A percentile compares a stretch with the other conserved stretches of the same genome.
These are phyloP conservation scores for Pissodes strobi DNA, from an alignment of 1,140 invertebrate species.

Conservation along the genomic window DNA sequence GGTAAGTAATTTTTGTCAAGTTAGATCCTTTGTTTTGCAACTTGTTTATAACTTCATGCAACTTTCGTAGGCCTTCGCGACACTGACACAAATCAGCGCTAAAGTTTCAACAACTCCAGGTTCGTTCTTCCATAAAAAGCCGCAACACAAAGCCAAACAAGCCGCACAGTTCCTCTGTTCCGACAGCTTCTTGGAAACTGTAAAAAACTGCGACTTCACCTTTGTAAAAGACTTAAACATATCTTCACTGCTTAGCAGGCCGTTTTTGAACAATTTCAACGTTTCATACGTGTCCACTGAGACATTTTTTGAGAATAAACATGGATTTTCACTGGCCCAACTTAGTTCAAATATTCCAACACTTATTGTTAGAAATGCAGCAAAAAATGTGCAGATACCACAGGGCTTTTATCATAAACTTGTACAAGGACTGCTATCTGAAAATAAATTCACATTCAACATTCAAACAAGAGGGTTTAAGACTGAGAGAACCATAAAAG, in stretches of 20 bases:
- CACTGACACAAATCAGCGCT: slow-evolving; percentile 50
- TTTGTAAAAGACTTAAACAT: slow-evolving; percentile 49
- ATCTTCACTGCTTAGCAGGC: slow-evolving; percentile 40
- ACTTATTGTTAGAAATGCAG: slow-evolving; percentile 27
- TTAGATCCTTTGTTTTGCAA: neutral
- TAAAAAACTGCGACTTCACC: slow-evolving; percentile 50
- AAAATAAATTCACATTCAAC: slow-evolving; percentile 57
- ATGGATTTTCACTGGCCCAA: slow-evolving; percentile 47
- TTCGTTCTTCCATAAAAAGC: slow-evolving; percentile 51
- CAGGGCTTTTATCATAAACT: slow-evolving; percentile 47
- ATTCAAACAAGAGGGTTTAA: slow-evolving; percentile 72
- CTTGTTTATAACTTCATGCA: slow-evolving; percentile 15
- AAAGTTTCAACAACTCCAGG: slow-evolving; percentile 52
- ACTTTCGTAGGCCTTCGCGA: slow-evolving; percentile 51
- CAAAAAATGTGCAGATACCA: slow-evolving; percentile 38
- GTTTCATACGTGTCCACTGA: slow-evolving; percentile 50
- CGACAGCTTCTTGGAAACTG: slow-evolving; percentile 52
- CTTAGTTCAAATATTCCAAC: slow-evolving; percentile 44
- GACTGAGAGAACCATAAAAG: slow-evolving; percentile 70
- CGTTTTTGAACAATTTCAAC: slow-evolving; percentile 50
- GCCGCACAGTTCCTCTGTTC: slow-evolving; percentile 44
- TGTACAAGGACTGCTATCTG: slow-evolving; percentile 37
- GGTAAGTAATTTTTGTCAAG: slow-evolving; percentile 42
- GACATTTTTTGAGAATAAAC: slow-evolving; percentile 55
- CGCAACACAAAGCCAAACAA: slow-evolving; percentile 35